Evolutionary conservation across 2,113 vertebrate species (phyloP).

Genomic region (Lathamus discolor): DNA sequence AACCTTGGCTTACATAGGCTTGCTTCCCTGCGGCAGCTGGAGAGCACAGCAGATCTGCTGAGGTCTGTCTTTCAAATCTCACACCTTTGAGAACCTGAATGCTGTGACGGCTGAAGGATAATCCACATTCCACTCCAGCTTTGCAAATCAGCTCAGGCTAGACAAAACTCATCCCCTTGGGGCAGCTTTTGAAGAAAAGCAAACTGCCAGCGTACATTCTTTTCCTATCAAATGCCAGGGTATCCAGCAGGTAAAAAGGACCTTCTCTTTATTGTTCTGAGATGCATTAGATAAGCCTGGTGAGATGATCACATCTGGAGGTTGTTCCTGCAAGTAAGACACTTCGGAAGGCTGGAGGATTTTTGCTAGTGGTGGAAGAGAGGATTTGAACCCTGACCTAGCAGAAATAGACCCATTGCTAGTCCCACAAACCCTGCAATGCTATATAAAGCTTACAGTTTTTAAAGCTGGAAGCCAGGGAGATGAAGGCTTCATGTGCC

Average conservation of each 20-base stretch:
- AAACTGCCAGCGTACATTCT: neutral
- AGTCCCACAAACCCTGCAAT: neutral
- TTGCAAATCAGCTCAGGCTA: neutral
- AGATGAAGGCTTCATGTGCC: neutral
- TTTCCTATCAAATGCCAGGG: neutral
- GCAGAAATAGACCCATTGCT: neutral
- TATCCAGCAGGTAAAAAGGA: neutral
- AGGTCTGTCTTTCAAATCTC: neutral
- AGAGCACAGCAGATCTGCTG: neutral
- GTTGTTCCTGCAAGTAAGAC: neutral
- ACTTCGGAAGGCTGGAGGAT: neutral
- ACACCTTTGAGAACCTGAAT: accelerated
- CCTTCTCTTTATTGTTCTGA: neutral
- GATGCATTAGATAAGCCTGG: neutral
- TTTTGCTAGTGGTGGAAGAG: neutral
- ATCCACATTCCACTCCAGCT: neutral
- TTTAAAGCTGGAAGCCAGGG: neutral
- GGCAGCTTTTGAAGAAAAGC: neutral
- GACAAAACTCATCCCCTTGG: neutral
- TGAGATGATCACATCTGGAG: neutral
- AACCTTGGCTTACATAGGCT: accelerated
- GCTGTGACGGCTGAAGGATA: neutral
- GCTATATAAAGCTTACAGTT: neutral
- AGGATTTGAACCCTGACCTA: neutral
- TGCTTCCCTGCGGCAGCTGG: neutral